Percentiles rank a stretch among this genome's conserved stretches.
These are phyloP conservation scores for Cheilosia vulpina DNA, from an alignment of 2,888 invertebrate species.

Conservation along the genomic window DNA sequence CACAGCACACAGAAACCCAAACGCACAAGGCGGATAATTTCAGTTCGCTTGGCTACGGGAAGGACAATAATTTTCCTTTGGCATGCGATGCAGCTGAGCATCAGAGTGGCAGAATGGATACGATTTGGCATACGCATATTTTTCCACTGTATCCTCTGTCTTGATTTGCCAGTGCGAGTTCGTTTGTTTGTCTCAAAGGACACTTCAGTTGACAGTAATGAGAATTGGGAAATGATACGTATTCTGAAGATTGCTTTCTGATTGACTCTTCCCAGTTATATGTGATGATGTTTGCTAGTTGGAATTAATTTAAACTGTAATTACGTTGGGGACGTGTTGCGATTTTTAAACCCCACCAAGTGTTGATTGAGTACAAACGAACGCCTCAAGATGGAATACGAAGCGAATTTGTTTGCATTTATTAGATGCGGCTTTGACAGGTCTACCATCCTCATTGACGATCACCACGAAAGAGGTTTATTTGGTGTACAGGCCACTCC, in stretches of 20 bases:
- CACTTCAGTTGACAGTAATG: slow-evolving; percentile 70
- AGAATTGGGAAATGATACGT: slow-evolving; percentile 75
- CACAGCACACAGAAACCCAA: slow-evolving; percentile 21
- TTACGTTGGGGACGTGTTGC: slow-evolving; percentile 54
- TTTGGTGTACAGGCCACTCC: no score
- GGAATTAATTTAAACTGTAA: slow-evolving; percentile 59
- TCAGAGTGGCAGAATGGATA: slow-evolving; percentile 10
- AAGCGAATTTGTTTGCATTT: no score
- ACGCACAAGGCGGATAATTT: slow-evolving; percentile 51
- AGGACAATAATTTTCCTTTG: slow-evolving; percentile 53
- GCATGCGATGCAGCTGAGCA: slow-evolving; percentile 18
- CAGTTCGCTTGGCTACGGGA: slow-evolving; percentile 10
- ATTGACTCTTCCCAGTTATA: slow-evolving; percentile 50
- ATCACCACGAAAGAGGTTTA: no score
- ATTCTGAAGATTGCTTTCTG: slow-evolving; percentile 75
- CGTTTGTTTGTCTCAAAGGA: slow-evolving; percentile 31
- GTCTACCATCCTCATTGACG: no score
- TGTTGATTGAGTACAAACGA: neutral
- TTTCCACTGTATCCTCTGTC: slow-evolving; percentile 43
- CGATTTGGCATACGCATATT: slow-evolving; percentile 67
- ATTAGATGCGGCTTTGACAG: no score
- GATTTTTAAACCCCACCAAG: slow-evolving; percentile 22
- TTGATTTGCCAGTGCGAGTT: slow-evolving; percentile 11
- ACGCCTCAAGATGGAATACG: neutral
- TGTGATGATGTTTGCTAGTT: slow-evolving; percentile 10